Evolutionary conservation across 2,113 vertebrate genomes (phyloP).

Genomic region (Phylloscopus whistleri): DNA sequence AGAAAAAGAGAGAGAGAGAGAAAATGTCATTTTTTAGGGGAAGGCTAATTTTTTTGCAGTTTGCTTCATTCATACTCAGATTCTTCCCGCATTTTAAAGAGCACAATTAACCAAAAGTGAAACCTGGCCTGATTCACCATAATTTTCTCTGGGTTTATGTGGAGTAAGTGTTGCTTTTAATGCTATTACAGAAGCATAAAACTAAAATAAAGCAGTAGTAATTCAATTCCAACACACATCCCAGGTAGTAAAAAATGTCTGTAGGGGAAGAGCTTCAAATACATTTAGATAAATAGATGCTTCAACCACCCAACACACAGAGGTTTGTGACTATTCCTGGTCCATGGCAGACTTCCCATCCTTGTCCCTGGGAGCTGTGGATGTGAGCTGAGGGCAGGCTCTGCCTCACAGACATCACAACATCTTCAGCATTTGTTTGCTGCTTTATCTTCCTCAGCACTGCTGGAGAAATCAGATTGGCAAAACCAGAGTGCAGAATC

Average conservation of each 20-base stretch:
- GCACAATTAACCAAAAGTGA: not conserved
- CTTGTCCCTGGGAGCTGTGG: not conserved
- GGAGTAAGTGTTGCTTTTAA: not conserved
- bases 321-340: not conserved
- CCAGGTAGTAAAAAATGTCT: constrained; percentile 1
- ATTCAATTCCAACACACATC: not conserved
- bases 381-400: not conserved
- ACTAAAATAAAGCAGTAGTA: not conserved
- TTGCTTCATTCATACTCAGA: not conserved
- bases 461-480: not conserved
- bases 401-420: not conserved
- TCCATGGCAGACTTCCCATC: not conserved
- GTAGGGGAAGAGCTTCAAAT: not conserved
- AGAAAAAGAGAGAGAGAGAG: not conserved
- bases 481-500: not conserved
- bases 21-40: not conserved
- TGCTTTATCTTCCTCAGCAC: not conserved
- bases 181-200: constrained; percentile 1
- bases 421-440: not conserved
- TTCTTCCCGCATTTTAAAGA: not conserved
- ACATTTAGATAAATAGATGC: constrained; percentile 15
- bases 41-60: not conserved
- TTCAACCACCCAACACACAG: not conserved
- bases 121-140: not conserved
- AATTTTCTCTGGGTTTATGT: not conserved